A percentile compares a stretch with the other conserved stretches of the same genome.
Evolutionary conservation across 2,888 invertebrate genomes (phyloP).

Genomic region (Eristalinus sepulchralis): DNA sequence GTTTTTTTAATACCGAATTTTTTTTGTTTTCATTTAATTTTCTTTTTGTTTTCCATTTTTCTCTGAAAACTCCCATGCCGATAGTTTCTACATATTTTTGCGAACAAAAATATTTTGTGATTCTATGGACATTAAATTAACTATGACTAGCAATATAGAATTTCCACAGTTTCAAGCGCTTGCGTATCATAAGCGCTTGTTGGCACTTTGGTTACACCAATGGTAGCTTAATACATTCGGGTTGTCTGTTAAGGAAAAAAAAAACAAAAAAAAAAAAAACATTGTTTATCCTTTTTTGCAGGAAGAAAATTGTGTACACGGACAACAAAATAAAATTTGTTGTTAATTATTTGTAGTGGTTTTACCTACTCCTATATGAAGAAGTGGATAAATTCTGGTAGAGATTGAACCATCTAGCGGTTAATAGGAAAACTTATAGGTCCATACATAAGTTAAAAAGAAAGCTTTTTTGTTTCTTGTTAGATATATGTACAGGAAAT

Average conservation of each 20-base stretch:
- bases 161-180: conserved; percentile 1
- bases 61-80: background rate
- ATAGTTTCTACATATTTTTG: background rate
- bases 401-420: background rate
- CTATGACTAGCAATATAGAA: background rate
- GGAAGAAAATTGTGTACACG: background rate
- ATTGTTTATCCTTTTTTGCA: background rate
- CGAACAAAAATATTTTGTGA: background rate
- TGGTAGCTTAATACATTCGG: background rate
- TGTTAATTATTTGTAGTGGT: background rate
- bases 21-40: background rate
- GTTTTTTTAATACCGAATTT: background rate
- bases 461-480: too few relatives aligned
- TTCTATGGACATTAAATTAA: background rate
- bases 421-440: background rate
- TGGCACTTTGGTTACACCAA: background rate
- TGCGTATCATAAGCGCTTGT: conserved; percentile 6
- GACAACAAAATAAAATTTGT: background rate
- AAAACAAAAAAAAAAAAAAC: too few relatives aligned
- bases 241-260: background rate
- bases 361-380: background rate
- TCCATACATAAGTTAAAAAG: background rate
- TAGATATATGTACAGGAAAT: background rate
- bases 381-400: background rate
- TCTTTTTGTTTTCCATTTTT: background rate